A percentile compares a stretch with the other conserved stretches of the same genome.
These are phyloP conservation scores for Melopsittacus undulatus DNA, from an alignment of 2,797 vertebrate species.

Conservation along the genomic window DNA sequence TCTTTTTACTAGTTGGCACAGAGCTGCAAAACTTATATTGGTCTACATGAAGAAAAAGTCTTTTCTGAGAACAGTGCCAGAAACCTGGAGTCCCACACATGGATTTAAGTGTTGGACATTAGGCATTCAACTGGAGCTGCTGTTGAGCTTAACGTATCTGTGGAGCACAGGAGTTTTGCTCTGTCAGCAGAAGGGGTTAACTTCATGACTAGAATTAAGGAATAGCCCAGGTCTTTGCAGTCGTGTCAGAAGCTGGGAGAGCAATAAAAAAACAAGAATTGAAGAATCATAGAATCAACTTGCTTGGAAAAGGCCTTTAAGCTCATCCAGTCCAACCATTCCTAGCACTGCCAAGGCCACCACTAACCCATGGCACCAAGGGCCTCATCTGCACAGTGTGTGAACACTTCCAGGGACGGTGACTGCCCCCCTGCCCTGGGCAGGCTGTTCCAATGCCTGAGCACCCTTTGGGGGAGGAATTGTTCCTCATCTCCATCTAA, in stretches of 20 bases:
- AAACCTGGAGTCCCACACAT: accelerated
- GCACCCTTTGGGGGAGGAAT: neutral
- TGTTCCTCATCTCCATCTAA: neutral
- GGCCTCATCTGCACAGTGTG: neutral
- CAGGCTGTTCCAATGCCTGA: neutral
- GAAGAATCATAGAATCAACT: neutral
- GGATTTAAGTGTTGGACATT: neutral
- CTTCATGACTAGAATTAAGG: neutral
- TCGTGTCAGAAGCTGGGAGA: neutral
- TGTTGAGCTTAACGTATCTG: neutral
- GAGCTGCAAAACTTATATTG: neutral
- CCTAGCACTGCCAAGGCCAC: neutral
- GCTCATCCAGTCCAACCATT: neutral
- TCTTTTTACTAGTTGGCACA: neutral
- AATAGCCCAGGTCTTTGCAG: neutral
- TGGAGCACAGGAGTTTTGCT: neutral
- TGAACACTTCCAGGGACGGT: neutral
- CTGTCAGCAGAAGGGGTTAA: neutral
- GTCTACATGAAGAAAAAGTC: neutral
- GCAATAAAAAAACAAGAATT: neutral
- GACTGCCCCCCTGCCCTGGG: neutral
- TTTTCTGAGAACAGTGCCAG: neutral
- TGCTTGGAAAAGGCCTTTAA: neutral
- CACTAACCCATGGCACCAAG: neutral
- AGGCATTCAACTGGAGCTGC: neutral